Conservation (phyloP, 2,888 invertebrate species). For the Tetrapedia diversipes region DNA sequence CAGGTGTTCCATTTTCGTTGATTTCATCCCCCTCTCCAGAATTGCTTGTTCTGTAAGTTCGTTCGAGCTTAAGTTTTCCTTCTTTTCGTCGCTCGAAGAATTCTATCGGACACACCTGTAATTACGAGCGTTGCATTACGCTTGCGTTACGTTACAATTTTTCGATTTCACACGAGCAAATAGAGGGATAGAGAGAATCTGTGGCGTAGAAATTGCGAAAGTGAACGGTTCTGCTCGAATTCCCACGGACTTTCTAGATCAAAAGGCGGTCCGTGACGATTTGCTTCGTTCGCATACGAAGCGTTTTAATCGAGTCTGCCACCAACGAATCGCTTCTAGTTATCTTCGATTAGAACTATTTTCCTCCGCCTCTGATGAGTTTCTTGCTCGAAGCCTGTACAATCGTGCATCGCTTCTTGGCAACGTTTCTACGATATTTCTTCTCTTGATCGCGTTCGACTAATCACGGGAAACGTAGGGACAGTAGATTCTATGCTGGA, state of each 20-base stretch:
- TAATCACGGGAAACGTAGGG: not conserved
- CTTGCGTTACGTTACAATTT: not conserved
- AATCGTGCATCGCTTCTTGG: not conserved
- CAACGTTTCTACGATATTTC: not conserved
- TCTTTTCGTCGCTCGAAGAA: no score
- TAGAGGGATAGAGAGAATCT: conserved; percentile 1
- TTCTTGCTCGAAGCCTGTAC: not conserved
- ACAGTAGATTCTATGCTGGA: not conserved
- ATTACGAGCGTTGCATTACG: no score
- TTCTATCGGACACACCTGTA: no score
- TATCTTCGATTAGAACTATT: not conserved
- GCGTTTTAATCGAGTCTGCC: conserved; percentile 13
- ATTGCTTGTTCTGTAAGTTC: no score
- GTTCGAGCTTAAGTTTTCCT: no score
- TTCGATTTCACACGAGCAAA: not conserved
- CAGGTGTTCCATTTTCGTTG: not conserved
- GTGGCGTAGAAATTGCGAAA: conserved; percentile 48
- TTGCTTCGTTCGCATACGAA: conserved; percentile 42
- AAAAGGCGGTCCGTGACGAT: conserved; percentile 45
- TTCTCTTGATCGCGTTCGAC: not conserved
- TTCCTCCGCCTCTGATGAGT: not conserved
- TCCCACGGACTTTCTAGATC: conserved; percentile 48
- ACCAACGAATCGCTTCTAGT: not conserved
- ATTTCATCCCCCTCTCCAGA: no score
- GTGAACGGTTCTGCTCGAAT: conserved; percentile 47